These are phyloP conservation scores for Burhinus bistriatus DNA, from an alignment of 2,113 vertebrate species.

Conservation along the genomic window DNA sequence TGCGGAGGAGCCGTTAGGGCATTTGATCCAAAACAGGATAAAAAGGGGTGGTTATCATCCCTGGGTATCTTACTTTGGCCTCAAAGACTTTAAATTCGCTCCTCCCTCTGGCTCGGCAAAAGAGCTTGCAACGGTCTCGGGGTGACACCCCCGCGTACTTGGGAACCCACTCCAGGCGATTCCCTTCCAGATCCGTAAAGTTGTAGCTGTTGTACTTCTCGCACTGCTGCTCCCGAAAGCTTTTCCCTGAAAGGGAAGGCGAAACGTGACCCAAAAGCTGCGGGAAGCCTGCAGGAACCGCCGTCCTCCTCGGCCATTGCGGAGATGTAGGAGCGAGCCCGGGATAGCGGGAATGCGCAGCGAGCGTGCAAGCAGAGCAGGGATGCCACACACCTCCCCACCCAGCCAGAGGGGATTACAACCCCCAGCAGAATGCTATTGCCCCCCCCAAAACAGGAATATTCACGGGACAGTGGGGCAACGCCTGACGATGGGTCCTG, in stretches of 20 bases:
- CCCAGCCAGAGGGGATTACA: neutral
- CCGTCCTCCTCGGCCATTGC: rapidly evolving
- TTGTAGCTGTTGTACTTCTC: conserved; percentile 89
- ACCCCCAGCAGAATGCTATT: neutral
- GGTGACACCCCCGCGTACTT: conserved; percentile 92
- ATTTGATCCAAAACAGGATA: rapidly evolving
- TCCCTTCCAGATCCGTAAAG: conserved; percentile 83
- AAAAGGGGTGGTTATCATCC: neutral
- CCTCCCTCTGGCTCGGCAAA: conserved; percentile 87
- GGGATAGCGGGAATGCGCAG: rapidly evolving
- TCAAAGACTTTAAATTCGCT: conserved; percentile 97
- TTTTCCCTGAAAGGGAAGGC: conserved; percentile 77
- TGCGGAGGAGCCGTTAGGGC: neutral
- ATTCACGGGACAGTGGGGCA: neutral
- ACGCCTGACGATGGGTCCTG: rapidly evolving
- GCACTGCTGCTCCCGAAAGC: conserved; percentile 95
- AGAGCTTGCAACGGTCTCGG: conserved; percentile 91
- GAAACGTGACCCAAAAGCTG: rapidly evolving
- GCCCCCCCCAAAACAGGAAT: no score
- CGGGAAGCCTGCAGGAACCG: rapidly evolving
- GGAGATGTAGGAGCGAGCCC: rapidly evolving
- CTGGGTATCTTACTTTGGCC: conserved; percentile 81
- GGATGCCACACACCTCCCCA: neutral
- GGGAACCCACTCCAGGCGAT: conserved; percentile 89
- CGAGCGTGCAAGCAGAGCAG: neutral